Base-by-base conservation (phyloP, 2,113 vertebrate species). In the Melanocharis versteri region DNA sequence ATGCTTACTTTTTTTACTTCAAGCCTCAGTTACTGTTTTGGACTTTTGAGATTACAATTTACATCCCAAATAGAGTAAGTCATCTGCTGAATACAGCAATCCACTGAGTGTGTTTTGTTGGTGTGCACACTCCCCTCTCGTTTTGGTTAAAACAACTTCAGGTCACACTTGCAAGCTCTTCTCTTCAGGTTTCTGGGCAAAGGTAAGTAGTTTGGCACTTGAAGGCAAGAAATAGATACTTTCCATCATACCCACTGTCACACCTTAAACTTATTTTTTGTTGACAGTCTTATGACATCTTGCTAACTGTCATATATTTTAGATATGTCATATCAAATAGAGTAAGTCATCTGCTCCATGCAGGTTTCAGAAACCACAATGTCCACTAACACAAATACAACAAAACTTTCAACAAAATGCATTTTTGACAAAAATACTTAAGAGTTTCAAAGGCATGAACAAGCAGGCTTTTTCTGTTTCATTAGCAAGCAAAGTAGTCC, bases 121-220 rank as follows among this genome's bases (percentile, higher is more conserved):
- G 18, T 58, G 23, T 42, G 15, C 30, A 77, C 2, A 6, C 18
- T 40, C 2, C 2, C 5, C 10, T 39, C 23, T 37, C 3, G 2
- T 42, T 91, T 82, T 37, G 10, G 28, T 69, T 78, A 70, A 39
- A 87, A 70, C 7, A 45, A 61, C 19, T 61, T 51, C 47, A 81
- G 15, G 28, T 56, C 20, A 60, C 4, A 18, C n/a, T 51, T 61
- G n/a, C 47, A 81, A 87, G 15, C 24, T 77, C 37, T 65, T 83
- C 28, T 77, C 5, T 83, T 71, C 28, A 51, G 21, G 22, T 80
- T 45, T 90, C 45, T 64, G 28, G 33, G 15, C 26, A 91, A 81
- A 65, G 33, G 77, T 48, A 21, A 80, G 45, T 48, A 69, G 17
- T 40, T 19, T 61, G 7, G 21, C 18, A 66, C 28, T 42, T 83